These are phyloP conservation scores for Nasonia vitripennis DNA, from an alignment of 1,140 invertebrate genomes.

Conservation along the genomic window DNA sequence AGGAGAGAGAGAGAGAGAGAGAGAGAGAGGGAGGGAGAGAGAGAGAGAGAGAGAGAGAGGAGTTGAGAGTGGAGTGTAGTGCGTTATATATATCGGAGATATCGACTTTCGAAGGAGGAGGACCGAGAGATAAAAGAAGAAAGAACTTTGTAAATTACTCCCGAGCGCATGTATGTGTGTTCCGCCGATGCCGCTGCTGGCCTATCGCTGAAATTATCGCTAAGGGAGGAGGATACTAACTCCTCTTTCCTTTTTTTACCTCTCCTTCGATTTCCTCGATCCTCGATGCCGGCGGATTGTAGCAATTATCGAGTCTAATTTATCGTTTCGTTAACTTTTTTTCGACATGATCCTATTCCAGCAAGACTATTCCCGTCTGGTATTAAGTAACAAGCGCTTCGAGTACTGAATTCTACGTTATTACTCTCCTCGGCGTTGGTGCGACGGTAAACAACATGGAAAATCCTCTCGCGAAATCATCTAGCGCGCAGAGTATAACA, in stretches of 20 bases:
- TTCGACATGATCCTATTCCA: background rate
- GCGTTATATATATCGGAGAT: constrained; percentile 10
- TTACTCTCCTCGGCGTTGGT: too few species aligned
- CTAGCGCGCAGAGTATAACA: background rate
- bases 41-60: background rate
- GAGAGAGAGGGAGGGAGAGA: too few species aligned
- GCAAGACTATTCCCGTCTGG: too few species aligned
- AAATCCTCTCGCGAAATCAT: background rate
- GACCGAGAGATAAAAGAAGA: constrained; percentile 27
- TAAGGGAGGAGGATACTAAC: background rate
- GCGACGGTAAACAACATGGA: background rate
- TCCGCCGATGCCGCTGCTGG: background rate
- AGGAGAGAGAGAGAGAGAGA: too few species aligned
- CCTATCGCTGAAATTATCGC: constrained; percentile 45
- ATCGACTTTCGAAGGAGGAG: constrained; percentile 38
- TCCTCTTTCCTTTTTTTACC: background rate
- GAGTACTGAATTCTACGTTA: too few species aligned
- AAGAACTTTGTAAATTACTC: constrained; percentile 50
- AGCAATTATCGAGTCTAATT: background rate
- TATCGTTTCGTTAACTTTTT: background rate
- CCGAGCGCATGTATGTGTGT: background rate
- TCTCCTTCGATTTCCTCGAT: background rate
- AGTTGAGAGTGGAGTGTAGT: background rate
- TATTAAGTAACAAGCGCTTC: too few species aligned
- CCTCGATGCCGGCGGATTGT: background rate